phyloP scores from a whole-genome alignment of 2,797 vertebrate species.

The Poeciliopsis infans region DNA sequence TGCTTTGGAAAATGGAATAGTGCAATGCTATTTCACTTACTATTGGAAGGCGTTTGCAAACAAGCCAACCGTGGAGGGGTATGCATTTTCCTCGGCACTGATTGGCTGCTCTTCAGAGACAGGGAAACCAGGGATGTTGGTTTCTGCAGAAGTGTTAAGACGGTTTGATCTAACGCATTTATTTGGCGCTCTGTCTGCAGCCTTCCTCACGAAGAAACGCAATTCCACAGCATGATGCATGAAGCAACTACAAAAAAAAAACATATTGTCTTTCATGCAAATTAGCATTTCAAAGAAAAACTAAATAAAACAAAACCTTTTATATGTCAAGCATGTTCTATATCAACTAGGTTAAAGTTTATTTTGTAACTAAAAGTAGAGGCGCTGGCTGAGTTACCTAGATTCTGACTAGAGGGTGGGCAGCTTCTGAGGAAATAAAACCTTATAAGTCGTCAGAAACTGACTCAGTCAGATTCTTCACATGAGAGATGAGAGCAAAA shows the following conservation, averaged over 20 bases:
- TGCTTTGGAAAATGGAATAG: not conserved
- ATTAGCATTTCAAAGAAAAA: not conserved
- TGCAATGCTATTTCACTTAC: not conserved
- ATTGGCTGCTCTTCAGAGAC: not conserved
- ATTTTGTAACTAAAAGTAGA: not conserved
- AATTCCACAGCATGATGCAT: not conserved
- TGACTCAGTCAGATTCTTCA: not conserved
- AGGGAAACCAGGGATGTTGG: not conserved
- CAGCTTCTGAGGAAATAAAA: not conserved
- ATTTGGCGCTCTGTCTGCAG: not conserved
- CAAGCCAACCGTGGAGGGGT: not conserved
- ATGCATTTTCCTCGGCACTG: not conserved
- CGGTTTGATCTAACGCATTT: not conserved
- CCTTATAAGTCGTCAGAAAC: not conserved
- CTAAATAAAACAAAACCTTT: not conserved
- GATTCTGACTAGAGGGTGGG: not conserved
- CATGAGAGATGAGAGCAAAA: not conserved
- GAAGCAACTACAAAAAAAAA: not conserved
- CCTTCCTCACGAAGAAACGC: not conserved
- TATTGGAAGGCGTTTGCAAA: not conserved
- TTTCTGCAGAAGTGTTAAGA: not conserved
- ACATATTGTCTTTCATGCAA: not conserved
- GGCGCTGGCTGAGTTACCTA: not conserved
- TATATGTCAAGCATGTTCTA: not conserved
- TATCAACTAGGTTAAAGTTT: not conserved